Base-by-base conservation (phyloP, 2,797 vertebrate species). In the Chiloscyllium punctatum region DNA sequence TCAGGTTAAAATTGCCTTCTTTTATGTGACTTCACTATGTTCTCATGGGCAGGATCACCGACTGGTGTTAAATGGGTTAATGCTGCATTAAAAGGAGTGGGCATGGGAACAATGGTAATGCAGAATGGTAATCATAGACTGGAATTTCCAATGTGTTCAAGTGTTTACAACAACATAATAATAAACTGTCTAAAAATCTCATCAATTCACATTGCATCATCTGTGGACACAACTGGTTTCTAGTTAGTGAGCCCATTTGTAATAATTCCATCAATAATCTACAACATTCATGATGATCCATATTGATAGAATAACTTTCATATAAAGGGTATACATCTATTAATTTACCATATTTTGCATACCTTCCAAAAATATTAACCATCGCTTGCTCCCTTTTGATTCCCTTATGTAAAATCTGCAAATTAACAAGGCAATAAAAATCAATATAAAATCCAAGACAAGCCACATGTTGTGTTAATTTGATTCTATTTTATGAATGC, bases 341-440 rank as follows among this genome's bases (percentile, higher is more conserved):
- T 33, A 69, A 6, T 94, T 94, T 94, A 30, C 90, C 27, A 18
- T 72, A 95, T 95, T 88, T 90, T 88, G 68, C 95, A 97, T 97
- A 97, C 97, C 98, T 97, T 98, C 98, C 97, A 98, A 96, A 97
- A 98, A 98, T 97, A 98, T 96, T 96, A 98, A 97, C 97, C 98
- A 98, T 96, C 97, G 97, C 96, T 97, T 98, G 96, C 97, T 98
- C 96, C 97, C 97, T 98, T 98, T 98, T 96, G 97, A 97, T 96
- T 98, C 98, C 96, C 98, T 98, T 91, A 98, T 97, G 97, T 98
- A 98, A 97, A 97, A 98, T 96, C 98, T 98, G 96, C 37, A 94
- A 96, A 97, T 2, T 18, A 96, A 96, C 97, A 74, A 96, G 51
- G 96, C 69, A 96, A 87, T 92, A 96, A 62, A 68, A 95, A 96